Evolutionary conservation across 2,797 vertebrate species (phyloP), one percentile per base, ranked within the genome.

Genomic region (Microchirus variegatus): DNA sequence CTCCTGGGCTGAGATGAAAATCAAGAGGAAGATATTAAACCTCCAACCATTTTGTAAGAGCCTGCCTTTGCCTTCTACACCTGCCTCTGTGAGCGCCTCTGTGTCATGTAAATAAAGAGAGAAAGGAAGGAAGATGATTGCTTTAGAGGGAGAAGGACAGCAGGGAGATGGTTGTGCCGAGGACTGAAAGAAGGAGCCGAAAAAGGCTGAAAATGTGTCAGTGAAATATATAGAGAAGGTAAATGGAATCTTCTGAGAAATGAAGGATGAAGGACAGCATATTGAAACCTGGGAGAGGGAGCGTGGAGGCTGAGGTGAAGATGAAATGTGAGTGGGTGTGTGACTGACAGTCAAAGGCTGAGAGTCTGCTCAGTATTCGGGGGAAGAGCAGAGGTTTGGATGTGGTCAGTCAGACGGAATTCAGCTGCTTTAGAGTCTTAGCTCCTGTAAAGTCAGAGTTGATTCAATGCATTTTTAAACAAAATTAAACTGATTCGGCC

Each of bases 11-110:
- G 74, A 81, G 89, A 87, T 87, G 82, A 87, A 87, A 89, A 88
- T 80, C 77, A 71, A 70, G 68, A 70, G 78, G 73, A 90, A 73
- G 89, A 90, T 91, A 91, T 93, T 91, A 91, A 91, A 91, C 71
- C 78, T 70, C 70, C 70, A 81, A 83, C 74, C 72, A 38, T 91
- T 92, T 92, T 90, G 87, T 90, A 81, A 79, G 84, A 84, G 78
- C 59, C 83, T 81, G 66, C 73, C 84, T 89, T 82, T 79, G 80
- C 80, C 78, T 57, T 68, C 63, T 44, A 8, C 73, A 49, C 70
- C 81, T 80, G 80, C 72, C 83, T 83, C 53, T 17, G 59, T 77
- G 64, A 86, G 63, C 88, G 77, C 82, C 83, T 78, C 17, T 43
- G 78, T 85, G 82, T 87, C 87, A 90, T 90, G 87, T 89, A 91